A percentile compares a stretch with the other conserved stretches of the same genome.
These are phyloP conservation scores for Anarsia innoxiella DNA, from an alignment of 2,888 invertebrate genomes.

Conservation along the genomic window DNA sequence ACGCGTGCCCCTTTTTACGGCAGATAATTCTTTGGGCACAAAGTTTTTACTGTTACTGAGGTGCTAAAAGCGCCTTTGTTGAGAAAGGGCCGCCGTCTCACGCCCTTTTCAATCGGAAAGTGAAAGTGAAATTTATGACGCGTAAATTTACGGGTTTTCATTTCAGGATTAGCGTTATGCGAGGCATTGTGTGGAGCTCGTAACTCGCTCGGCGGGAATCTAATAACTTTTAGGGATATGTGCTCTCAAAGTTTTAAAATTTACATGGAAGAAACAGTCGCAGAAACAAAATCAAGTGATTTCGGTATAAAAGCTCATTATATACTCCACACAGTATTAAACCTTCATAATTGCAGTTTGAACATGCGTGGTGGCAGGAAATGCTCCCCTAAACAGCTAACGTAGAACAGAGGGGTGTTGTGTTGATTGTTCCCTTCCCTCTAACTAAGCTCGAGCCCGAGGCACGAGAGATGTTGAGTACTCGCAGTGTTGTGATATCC, in stretches of 20 bases:
- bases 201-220: conserved; percentile 1
- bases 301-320: too few species aligned
- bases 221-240: conserved; percentile 1
- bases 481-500: conserved; percentile 52
- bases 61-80: conserved; percentile 51
- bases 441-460: conserved; percentile 16
- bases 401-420: background rate
- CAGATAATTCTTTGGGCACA: conserved; percentile 38
- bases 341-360: conserved; percentile 6
- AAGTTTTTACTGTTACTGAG: conserved; percentile 39
- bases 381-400: background rate
- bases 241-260: background rate
- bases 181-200: conserved; percentile 4
- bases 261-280: too few species aligned
- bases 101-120: conserved; percentile 44
- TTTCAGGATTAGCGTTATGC: conserved; percentile 15
- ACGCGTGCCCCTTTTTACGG: conserved; percentile 38
- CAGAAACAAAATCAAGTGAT: too few species aligned
- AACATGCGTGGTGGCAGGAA: conserved; percentile 7
- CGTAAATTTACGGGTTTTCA: conserved; percentile 34
- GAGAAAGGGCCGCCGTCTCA: conserved; percentile 33
- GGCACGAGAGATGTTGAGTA: conserved; percentile 12
- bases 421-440: background rate
- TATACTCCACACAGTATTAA: too few species aligned
- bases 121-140: conserved; percentile 50